A percentile compares a stretch with the other conserved stretches of the same genome.
These are phyloP conservation scores for Nannospalax galili DNA, from an alignment of 2,113 vertebrate genomes.

Conservation along the genomic window DNA sequence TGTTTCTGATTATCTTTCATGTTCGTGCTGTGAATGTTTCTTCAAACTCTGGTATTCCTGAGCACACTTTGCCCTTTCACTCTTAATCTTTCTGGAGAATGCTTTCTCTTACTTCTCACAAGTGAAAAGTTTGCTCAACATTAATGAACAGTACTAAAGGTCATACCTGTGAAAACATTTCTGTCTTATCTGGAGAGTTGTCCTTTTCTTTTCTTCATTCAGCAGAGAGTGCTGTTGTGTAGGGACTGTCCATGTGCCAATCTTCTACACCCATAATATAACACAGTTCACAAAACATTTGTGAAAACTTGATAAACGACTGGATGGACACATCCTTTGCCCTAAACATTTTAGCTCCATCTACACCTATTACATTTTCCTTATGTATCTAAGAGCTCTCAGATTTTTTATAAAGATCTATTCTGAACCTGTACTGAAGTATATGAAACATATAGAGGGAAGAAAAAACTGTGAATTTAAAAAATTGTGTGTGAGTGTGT, in stretches of 20 bases:
- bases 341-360: neutral
- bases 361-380: neutral
- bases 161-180: slow-evolving; percentile 42
- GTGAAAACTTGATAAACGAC: neutral
- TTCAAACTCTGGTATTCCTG: neutral
- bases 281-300: neutral
- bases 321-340: neutral
- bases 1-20: neutral
- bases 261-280: neutral
- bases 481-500: neutral
- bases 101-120: slow-evolving; percentile 27
- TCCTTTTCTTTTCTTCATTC: neutral
- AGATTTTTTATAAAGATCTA: neutral
- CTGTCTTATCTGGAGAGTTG: neutral
- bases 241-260: neutral
- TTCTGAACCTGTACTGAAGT: neutral
- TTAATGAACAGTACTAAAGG: slow-evolving; percentile 57
- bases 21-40: neutral
- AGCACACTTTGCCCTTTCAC: neutral
- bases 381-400: neutral
- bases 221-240: neutral
- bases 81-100: neutral
- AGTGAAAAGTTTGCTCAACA: slow-evolving; percentile 19
- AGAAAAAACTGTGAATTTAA: neutral
- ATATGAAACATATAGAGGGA: neutral